These are phyloP conservation scores for Aurelia sp. DNA, from an alignment of 30 jellyfish, hydroid and myxozoan species.

Conservation along the genomic window DNA sequence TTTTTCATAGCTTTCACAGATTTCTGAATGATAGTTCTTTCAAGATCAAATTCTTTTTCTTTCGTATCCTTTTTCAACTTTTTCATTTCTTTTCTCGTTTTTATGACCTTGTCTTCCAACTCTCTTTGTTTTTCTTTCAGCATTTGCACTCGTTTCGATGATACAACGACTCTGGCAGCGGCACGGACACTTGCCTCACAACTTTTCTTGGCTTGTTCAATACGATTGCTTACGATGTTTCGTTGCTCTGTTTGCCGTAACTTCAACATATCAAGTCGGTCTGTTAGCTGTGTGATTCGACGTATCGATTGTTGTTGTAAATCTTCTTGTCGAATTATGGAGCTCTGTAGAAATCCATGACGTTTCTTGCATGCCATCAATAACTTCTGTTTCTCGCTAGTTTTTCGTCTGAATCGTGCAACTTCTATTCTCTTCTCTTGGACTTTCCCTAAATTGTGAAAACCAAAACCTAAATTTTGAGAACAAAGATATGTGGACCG, in stretches of 20 bases:
- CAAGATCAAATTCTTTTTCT: conserved; percentile 59
- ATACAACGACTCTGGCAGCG: conserved; percentile 64
- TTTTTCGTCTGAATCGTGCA: conserved; percentile 5
- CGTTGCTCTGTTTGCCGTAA: conserved; percentile 65
- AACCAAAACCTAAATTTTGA: background rate
- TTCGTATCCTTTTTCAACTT: conserved; percentile 20
- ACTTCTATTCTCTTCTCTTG: conserved; percentile 19
- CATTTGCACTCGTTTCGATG: conserved; percentile 23
- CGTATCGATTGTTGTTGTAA: conserved; percentile 27
- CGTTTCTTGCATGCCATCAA: conserved; percentile 52
- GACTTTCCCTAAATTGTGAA: conserved; percentile 19
- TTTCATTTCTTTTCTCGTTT: conserved; percentile 11
- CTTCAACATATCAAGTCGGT: conserved; percentile 53
- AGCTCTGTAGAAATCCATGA: conserved; percentile 30
- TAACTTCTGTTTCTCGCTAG: conserved; percentile 53
- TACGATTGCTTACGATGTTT: conserved; percentile 50
- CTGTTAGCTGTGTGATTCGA: conserved; percentile 26
- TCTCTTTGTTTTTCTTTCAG: conserved; percentile 35
- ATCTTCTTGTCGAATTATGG: conserved; percentile 44
- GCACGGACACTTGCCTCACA: conserved; percentile 62
- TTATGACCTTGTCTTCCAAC: conserved; percentile 42
- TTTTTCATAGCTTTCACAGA: conserved; percentile 69
- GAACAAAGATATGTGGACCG: background rate
- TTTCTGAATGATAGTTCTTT: conserved; percentile 49
- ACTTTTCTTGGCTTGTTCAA: conserved; percentile 45